phyloP scores from a whole-genome alignment of 1,140 invertebrate species.

The Apis dorsata region DNA sequence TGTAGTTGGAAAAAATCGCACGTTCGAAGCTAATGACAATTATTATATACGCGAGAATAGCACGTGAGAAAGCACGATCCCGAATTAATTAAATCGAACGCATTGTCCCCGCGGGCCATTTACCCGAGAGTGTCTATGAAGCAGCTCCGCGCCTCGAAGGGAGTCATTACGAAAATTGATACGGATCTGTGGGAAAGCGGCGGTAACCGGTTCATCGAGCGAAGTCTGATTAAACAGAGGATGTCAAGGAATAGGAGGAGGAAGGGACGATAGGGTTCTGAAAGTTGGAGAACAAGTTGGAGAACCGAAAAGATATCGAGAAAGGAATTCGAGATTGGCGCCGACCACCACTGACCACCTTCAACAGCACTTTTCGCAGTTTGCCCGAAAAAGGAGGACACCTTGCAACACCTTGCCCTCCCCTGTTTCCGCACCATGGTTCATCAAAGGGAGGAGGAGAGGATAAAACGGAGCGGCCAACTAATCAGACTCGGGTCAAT shows the following conservation, averaged over 20 bases:
- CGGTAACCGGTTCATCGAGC: slow-evolving; percentile 23
- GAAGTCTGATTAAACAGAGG: slow-evolving; percentile 56
- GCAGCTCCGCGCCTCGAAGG: slow-evolving; percentile 44
- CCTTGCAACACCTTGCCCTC: slow-evolving; percentile 41
- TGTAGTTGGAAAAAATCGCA: too few species aligned
- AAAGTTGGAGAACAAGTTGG: not conserved
- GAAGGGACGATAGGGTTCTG: too few species aligned
- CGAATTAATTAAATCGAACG: slow-evolving; percentile 62
- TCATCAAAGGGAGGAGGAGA: slow-evolving; percentile 44
- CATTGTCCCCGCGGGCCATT: slow-evolving; percentile 42
- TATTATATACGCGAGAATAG: not conserved
- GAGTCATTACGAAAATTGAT: slow-evolving; percentile 60
- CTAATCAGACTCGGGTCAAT: slow-evolving; percentile 75
- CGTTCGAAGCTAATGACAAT: not conserved
- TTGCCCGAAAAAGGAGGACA: slow-evolving; percentile 12
- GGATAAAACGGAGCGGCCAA: slow-evolving; percentile 73
- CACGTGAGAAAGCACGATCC: not conserved
- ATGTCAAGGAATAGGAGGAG: slow-evolving; percentile 3
- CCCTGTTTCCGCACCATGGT: slow-evolving; percentile 36
- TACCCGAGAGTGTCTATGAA: slow-evolving; percentile 47
- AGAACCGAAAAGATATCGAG: not conserved
- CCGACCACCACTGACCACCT: too few species aligned
- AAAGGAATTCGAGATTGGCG: slow-evolving; percentile 6
- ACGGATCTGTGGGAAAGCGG: slow-evolving; percentile 27
- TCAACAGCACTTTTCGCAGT: slow-evolving; percentile 8